A percentile compares a stretch with the other conserved stretches of the same genome.
phyloP scores from a whole-genome alignment of 2,113 vertebrate species.

The Atractosteus spatula region DNA sequence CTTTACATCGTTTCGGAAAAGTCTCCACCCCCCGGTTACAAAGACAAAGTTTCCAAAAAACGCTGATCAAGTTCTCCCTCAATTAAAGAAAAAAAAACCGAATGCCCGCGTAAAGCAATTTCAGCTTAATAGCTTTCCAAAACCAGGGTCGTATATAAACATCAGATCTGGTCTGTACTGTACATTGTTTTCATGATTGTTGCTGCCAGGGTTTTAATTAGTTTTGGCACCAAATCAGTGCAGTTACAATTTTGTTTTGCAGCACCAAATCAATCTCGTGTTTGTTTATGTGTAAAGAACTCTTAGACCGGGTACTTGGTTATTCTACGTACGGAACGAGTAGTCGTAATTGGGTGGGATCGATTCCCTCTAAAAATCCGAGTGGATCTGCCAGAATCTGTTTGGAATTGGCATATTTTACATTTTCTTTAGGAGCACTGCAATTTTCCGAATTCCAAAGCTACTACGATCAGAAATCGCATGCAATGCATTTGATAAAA shows the following conservation, averaged over 20 bases:
- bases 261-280: too few relatives aligned
- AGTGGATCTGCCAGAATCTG: background rate
- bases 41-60: conserved; percentile 13
- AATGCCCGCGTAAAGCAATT: background rate
- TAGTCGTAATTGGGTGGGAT: background rate
- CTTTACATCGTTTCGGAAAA: conserved; percentile 9
- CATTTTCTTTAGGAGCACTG: too few relatives aligned
- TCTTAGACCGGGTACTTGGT: too few relatives aligned
- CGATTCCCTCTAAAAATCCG: background rate
- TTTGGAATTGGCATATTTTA: too few relatives aligned
- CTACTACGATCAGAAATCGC: too few relatives aligned
- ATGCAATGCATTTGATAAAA: too few relatives aligned
- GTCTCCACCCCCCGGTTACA: background rate
- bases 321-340: too few relatives aligned
- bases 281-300: too few relatives aligned
- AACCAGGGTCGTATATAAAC: background rate
- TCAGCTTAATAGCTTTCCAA: background rate
- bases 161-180: background rate
- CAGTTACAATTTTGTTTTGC: too few relatives aligned
- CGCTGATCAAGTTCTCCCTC: conserved; percentile 7
- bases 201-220: too few relatives aligned
- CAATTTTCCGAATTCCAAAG: too few relatives aligned
- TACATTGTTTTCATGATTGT: background rate
- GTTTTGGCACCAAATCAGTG: too few relatives aligned
- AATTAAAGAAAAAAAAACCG: background rate